Base-by-base conservation (phyloP, 2,888 invertebrate genomes). In the Diarsia mendica region DNA sequence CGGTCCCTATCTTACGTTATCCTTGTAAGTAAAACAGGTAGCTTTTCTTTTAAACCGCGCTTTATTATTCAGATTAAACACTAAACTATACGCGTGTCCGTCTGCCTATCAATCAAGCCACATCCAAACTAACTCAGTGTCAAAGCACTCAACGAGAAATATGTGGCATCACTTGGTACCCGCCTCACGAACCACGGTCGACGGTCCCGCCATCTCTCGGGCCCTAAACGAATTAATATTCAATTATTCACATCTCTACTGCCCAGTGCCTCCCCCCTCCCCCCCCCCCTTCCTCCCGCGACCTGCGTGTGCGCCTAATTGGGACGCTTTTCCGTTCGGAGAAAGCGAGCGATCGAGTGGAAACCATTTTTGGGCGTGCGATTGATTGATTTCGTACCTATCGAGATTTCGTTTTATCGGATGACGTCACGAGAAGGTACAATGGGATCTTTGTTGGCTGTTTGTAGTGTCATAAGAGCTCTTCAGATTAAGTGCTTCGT, bases 311-410 rank as follows among this genome's bases (percentile, higher is more conserved):
- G 85, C 89, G 89, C 90, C 91, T 91, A 93, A 93, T 94, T 93
- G 91, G 90, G 91, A 91, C 92, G 92, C 92, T 92, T 94, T 93
- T 94, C 93, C 93, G 94, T 90, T 90, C 82, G 90, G 94, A 91
- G 95, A 95, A 95, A 95, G 95, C 92, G 88, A 86, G 88, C 91
- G 90, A 92, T 92, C 89, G 90, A 92, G 90, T 91, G 93, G 90
- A 92, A 92, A 91, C 89, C 89, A 87, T 84, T 91, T 91, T 91
- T 89, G 90, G 90, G 88, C 87, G 87, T 84, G 82, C 89, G 77
- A 89, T 83, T 84, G 84, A 87, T 88, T 83, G 88, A 84, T 87
- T 88, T 85, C 82, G 75, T 77, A 28, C 28, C 28, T 28, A 80
- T 84, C 72, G 82, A 87, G 78, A 87, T 83, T 85, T 78, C 77